Conservation (phyloP, 2,888 invertebrate species). For the Celastrina argiolus region DNA sequence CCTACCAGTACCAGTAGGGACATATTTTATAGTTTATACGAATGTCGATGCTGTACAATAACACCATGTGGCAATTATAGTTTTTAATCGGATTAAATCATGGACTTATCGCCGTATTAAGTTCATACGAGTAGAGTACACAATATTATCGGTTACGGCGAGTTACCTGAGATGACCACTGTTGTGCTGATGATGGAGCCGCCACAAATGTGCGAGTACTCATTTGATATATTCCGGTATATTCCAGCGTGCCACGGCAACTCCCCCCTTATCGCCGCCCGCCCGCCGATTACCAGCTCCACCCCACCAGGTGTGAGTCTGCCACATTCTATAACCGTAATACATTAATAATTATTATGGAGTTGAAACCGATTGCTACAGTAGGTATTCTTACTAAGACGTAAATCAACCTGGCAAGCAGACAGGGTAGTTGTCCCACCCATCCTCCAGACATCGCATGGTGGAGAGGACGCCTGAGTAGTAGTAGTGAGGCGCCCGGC, state of each 20-base stretch:
- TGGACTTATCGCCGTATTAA: no score
- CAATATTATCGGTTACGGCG: no score
- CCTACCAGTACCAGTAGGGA: no score
- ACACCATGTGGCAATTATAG: no score
- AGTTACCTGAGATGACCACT: constrained; percentile 39
- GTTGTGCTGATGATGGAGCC: constrained; percentile 56
- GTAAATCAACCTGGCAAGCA: background rate
- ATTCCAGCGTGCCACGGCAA: constrained; percentile 73
- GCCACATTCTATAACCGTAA: constrained; percentile 45
- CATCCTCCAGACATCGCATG: constrained; percentile 1
- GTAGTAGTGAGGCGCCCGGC: constrained; percentile 9
- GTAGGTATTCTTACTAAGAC: background rate
- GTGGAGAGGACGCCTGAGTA: constrained; percentile 8
- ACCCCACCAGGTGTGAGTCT: constrained; percentile 40
- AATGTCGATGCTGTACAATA: no score
- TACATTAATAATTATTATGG: background rate
- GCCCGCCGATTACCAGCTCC: constrained; percentile 56
- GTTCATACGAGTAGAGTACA: no score
- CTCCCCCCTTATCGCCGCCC: constrained; percentile 40
- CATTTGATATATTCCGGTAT: constrained; percentile 47
- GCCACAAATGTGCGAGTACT: constrained; percentile 64
- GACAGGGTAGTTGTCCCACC: constrained; percentile 16
- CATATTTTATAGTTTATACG: no score
- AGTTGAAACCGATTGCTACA: no score
- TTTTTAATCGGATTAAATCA: no score